These are phyloP conservation scores for Agrochola lychnidis DNA, from an alignment of 2,888 invertebrate species.

Conservation along the genomic window DNA sequence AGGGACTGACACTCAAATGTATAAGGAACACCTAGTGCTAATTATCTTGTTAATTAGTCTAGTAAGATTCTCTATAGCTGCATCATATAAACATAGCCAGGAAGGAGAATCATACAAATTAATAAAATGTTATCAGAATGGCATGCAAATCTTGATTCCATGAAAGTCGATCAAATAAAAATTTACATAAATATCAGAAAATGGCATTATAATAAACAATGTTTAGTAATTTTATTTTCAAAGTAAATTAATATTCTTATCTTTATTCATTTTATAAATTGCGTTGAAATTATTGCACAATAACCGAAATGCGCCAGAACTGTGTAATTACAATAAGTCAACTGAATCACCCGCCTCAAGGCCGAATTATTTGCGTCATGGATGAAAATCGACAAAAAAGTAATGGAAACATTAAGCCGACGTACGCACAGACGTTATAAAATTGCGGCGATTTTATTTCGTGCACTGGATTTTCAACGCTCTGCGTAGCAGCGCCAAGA, in stretches of 20 bases:
- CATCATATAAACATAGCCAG: constrained; percentile 70
- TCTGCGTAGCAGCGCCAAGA: too few species aligned
- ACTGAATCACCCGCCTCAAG: constrained; percentile 35
- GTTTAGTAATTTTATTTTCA: constrained; percentile 1
- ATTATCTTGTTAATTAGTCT: constrained; percentile 85
- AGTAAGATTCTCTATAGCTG: constrained; percentile 78
- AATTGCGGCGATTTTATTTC: too few species aligned
- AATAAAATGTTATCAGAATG: background rate
- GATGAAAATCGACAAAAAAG: constrained; percentile 33
- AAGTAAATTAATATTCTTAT: background rate
- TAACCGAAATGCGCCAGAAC: constrained; percentile 13
- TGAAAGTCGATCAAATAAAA: background rate
- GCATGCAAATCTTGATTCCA: constrained; percentile 5
- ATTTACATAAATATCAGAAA: constrained; percentile 18
- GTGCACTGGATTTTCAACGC: too few species aligned
- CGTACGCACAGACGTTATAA: too few species aligned
- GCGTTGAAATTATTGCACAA: constrained; percentile 14
- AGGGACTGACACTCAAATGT: constrained; percentile 88
- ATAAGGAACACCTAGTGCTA: constrained; percentile 83
- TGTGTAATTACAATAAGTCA: constrained; percentile 45
- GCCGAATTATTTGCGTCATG: constrained; percentile 36
- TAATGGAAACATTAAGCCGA: constrained; percentile 12
- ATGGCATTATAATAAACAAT: constrained; percentile 11
- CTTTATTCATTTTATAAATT: constrained; percentile 16
- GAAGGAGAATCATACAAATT: constrained; percentile 74